Evolutionary conservation across 2,888 invertebrate species (phyloP), one percentile per base, ranked within the genome.

Genomic region (Salpingus planirostris): DNA sequence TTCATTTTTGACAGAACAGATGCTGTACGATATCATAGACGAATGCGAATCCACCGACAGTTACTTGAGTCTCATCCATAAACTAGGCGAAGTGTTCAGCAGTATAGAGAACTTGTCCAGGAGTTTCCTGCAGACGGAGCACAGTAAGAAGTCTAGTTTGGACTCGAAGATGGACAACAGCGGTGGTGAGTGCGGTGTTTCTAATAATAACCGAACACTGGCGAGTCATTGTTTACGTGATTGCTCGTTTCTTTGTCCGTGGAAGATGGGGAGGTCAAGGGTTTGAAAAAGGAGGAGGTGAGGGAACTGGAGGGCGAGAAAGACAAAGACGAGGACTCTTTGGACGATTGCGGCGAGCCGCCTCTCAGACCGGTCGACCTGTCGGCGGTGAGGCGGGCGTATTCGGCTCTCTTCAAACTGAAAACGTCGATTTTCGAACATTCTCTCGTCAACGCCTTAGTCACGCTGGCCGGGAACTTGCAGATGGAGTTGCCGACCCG

Each of bases 241-340:
- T n/a, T n/a, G n/a, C n/a, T n/a, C n/a, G 8, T 18, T 18, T 18
- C 8, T 18, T 18, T 18, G 5, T 23, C 10, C 8, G 10, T 23
- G 27, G 11, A 11, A 36, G 31, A 31, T 18, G 69, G 72, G n/a
- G n/a, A n/a, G 42, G 61, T 76, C 2, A 65, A 66, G 24, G 69
- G 68, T 42, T 56, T 76, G 37, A 78, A 76, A 49, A 84, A 84
- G 56, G 83, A 85, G 62, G 78, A 80, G 42, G 69, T 80, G n/a
- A 66, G 81, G 30, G 72, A 77, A 4, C 63, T 82, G 35, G 82
- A 83, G 58, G 79, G 77, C 29, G 90, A 91, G 58, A 75, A 79
- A 43, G 91, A 92, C 50, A 91, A 91, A 65, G 91, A 91, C 56
- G 80, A 83, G 50, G 90, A 91, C 53, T 78, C 83, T 50, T 72